Base-by-base conservation (phyloP, 2,113 vertebrate species). In the Megatriorchis doriae region DNA sequence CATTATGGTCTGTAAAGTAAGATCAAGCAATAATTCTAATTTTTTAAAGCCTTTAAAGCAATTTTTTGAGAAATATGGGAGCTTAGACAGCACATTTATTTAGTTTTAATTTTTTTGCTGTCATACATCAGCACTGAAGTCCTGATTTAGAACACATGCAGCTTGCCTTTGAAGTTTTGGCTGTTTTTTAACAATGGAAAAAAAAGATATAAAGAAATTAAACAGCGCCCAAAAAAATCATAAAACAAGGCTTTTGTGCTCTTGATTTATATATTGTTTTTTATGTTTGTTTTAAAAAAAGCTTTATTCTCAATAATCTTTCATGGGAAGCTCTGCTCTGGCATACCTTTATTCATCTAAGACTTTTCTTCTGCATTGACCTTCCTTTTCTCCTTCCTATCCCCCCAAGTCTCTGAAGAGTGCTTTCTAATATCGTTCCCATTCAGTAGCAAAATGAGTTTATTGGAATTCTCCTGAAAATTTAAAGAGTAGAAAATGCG, bases 91-190 rank as follows among this genome's bases (percentile, higher is more conserved):
- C 95, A 98, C 97, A 98, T 98, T 98, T 98, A 98, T 98, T 98
- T 97, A 84, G 91, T 97, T 98, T 97, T 98, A 98, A 98, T 98
- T 98, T 97, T 98, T 98, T 90, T 96, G 97, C 98, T 98, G 98
- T 98, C 98, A 98, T 97, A 97, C 97, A 97, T 98, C 97, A 97
- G 96, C 94, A 96, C 97, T 98, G 97, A 97, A 98, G 96, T 96
- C 94, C 96, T 98, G 98, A 98, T 98, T 98, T n/a, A 89, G 97
- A 98, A 98, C 98, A 98, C 96, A 98, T 98, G 98, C 96, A 81
- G 93, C 40, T 26, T 81, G 77, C 88, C 98, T 98, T 98, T 98
- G 98, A 98, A 98, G 98, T 98, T 94, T 87, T 82, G 95, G 56
- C 93, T 97, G 96, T 27, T 78, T 97, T 94, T 96, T 96, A 98